phyloP scores from a whole-genome alignment of 2,888 invertebrate species.

The Tortricodes alternella region DNA sequence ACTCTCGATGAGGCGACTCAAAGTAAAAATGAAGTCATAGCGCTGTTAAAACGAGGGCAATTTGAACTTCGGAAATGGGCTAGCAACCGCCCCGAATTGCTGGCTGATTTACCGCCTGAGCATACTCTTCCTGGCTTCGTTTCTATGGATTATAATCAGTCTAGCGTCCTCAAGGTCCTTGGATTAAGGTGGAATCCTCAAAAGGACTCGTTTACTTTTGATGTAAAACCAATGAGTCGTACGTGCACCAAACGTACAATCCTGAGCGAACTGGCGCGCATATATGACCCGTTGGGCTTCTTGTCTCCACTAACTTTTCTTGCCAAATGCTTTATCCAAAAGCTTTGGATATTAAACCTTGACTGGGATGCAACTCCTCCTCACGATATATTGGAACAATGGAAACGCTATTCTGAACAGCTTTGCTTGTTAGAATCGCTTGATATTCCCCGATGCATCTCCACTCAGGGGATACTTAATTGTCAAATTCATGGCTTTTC shows the following conservation, averaged over 20 bases:
- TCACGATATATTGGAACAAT: neutral
- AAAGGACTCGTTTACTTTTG: neutral
- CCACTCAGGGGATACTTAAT: neutral
- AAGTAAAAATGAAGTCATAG: neutral
- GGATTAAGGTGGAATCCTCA: neutral
- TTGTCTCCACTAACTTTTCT: neutral
- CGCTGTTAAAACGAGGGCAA: neutral
- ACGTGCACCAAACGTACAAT: neutral
- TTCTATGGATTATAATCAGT: too few species aligned
- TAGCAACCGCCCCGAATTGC: neutral
- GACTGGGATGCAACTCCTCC: constrained; percentile 1
- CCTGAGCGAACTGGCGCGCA: constrained; percentile 1
- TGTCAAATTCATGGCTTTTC: constrained; percentile 1
- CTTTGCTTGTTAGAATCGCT: neutral
- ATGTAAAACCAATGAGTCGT: neutral
- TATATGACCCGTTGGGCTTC: constrained; percentile 7
- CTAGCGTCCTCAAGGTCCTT: too few species aligned
- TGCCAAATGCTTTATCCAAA: constrained; percentile 5
- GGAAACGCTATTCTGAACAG: neutral
- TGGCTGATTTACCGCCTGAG: neutral
- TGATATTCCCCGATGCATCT: neutral
- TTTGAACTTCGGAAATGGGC: constrained; percentile 9
- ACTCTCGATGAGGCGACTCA: neutral
- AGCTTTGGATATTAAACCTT: neutral
- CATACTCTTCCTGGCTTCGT: too few species aligned